Evolutionary conservation across 2,797 vertebrate genomes (phyloP).

Genomic region (Hydrocynus forskahlii): DNA sequence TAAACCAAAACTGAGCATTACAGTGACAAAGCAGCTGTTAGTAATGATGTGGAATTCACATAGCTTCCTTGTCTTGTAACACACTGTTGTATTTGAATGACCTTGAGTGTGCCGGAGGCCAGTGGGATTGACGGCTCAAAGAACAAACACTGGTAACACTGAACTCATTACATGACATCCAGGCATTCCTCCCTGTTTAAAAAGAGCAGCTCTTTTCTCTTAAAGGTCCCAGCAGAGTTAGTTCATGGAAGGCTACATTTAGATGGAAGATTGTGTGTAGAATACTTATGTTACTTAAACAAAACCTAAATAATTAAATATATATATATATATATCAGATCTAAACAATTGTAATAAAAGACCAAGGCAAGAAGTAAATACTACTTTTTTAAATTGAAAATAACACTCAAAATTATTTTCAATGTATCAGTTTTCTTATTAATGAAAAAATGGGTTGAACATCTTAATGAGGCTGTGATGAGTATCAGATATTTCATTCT

Average conservation of each 20-base stretch:
- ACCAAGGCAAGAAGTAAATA: too few relatives aligned
- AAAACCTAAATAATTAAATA: background rate
- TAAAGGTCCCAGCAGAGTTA: background rate
- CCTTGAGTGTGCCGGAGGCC: background rate
- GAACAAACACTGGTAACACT: background rate
- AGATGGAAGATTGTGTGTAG: background rate
- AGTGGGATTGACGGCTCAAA: background rate
- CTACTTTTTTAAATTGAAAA: background rate
- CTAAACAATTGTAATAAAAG: too few relatives aligned
- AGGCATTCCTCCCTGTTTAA: background rate
- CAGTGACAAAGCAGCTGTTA: background rate
- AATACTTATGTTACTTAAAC: background rate
- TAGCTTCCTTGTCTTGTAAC: background rate
- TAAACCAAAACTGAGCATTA: background rate
- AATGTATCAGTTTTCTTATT: background rate
- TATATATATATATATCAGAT: too few relatives aligned
- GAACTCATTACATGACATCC: conserved; percentile 19
- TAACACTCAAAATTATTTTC: background rate
- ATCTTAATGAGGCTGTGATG: too few relatives aligned
- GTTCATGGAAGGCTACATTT: background rate
- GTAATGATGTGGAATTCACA: too few relatives aligned
- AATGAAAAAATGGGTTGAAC: background rate
- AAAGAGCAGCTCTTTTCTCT: background rate
- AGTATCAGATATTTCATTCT: background rate
- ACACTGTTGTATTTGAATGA: background rate